Evolutionary conservation across 2,113 vertebrate species (phyloP).

Genomic region (Piprites chloris): DNA sequence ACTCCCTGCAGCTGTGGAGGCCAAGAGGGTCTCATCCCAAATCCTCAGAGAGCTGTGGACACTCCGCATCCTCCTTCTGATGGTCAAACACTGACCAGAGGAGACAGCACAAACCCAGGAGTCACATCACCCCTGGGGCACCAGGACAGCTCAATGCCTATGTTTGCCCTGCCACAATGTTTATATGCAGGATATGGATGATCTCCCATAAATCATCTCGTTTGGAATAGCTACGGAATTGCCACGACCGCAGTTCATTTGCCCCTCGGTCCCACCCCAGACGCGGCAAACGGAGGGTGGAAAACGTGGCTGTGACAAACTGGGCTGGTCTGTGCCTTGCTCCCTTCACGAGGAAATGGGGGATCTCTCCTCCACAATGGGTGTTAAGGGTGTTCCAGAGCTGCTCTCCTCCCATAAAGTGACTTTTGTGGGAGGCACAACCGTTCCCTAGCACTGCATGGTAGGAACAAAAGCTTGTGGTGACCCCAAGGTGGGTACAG

Average conservation of each 20-base stretch:
- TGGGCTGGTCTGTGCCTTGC: not conserved
- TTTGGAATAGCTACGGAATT: not conserved
- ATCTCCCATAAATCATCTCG: not conserved
- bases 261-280: not conserved
- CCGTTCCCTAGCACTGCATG: rapidly evolving
- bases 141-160: not conserved
- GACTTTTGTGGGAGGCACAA: not conserved
- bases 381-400: not conserved
- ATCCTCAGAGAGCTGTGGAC: rapidly evolving
- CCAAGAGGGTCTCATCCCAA: not conserved
- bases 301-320: not conserved
- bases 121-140: not conserved
- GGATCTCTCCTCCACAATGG: not conserved
- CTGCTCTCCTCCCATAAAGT: not conserved
- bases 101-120: rapidly evolving
- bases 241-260: not conserved
- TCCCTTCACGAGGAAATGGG: not conserved
- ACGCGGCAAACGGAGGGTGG: rapidly evolving
- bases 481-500: not conserved
- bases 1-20: not conserved
- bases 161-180: rapidly evolving
- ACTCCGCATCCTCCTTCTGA: not conserved
- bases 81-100: rapidly evolving
- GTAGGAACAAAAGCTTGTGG: not conserved
- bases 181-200: rapidly evolving